Evolutionary conservation across 1,140 invertebrate species (phyloP), one percentile per base, ranked within the genome.

Genomic region (Caenorhabditis tropicalis): DNA sequence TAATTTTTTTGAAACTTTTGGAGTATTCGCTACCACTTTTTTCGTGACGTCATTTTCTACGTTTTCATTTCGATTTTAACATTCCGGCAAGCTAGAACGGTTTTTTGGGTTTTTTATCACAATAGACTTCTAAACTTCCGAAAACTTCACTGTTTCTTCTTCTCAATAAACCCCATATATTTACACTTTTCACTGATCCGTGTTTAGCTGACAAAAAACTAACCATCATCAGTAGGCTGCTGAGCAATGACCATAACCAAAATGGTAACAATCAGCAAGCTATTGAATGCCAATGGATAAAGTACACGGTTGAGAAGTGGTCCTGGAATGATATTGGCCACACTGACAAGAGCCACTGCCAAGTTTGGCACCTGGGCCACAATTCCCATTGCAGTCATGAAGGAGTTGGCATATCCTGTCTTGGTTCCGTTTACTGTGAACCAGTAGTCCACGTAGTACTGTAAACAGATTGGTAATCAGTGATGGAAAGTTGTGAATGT

Each of bases 391-490:
- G 79, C 27, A 31, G 43, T 24, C 81, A 82, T 82, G 60, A 85
- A 85, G 16, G 24, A 53, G 33, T 48, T 33, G 19, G 80, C 80
- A 39, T 82, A 85, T 0, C 33, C 10, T 6, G 82, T 81, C 31
- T 49, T 31, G 15, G 53, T 82, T 10, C 81, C 81, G 46, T 80
- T 81, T 21, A 46, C 49, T 7, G 79, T 83, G 53, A 85, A 85
- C 84, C 84, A 85, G 65, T 85, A 85, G 16, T 85, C 36, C 16
- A 85, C 84, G 49, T 85, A 85, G 51, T 85, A 85, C 81, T 85
- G 81, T 49, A 85, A 65, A 31, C 9, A 19, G n/a, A 24, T 7
- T 27, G 51, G 1, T 2, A 51, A 19, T 51, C 5, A 19, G 5
- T 3, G n/a, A 9, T 1, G 29, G 15, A 1, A 4, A 27, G 0